Base-by-base conservation (phyloP, 1,140 invertebrate species). In the Leptonema lineaticorne region DNA sequence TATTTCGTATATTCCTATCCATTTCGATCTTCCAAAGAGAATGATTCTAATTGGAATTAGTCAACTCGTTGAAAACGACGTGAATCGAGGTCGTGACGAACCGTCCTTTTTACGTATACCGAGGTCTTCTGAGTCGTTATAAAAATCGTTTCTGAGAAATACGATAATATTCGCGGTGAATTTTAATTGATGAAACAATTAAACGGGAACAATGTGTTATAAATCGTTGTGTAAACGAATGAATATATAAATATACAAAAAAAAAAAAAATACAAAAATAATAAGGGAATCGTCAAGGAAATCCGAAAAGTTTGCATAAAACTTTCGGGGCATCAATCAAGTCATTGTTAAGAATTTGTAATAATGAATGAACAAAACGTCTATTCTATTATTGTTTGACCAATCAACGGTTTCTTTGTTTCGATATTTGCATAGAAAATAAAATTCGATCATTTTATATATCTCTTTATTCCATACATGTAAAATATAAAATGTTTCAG, bases 271-370 rank as follows among this genome's bases (percentile, higher is more conserved):
- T n/a, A n/a, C n/a, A n/a, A n/a, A n/a, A n/a, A n/a, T n/a, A n/a
- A n/a, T n/a, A n/a, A n/a, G n/a, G n/a, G n/a, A n/a, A n/a, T n/a
- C n/a, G n/a, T n/a, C n/a, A n/a, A n/a, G n/a, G n/a, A n/a, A n/a
- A n/a, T n/a, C 9, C 37, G 37, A 14, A 53, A 2, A 16, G 24
- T 4, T 27, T 58, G 6, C 56, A 58, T 58, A 30, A 9, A 45
- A 45, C 59, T 9, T 37, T 20, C n/a, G 45, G 33, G 37, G 59
- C 59, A 62, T 62, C 59, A 41, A 62, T 62, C 59, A 41, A 16
- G 20, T 24, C 59, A 62, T 62, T 62, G 30, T 33, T 7, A 20
- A 14, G 6, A 9, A 18, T 9, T 20, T 24, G 50, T 53, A 41
- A 33, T n/a, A n/a, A 24, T 24, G 50, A 53, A 53, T 53, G 18